Evolutionary conservation across 2,797 vertebrate species (phyloP).

Genomic region (Sebastes aleutianus): DNA sequence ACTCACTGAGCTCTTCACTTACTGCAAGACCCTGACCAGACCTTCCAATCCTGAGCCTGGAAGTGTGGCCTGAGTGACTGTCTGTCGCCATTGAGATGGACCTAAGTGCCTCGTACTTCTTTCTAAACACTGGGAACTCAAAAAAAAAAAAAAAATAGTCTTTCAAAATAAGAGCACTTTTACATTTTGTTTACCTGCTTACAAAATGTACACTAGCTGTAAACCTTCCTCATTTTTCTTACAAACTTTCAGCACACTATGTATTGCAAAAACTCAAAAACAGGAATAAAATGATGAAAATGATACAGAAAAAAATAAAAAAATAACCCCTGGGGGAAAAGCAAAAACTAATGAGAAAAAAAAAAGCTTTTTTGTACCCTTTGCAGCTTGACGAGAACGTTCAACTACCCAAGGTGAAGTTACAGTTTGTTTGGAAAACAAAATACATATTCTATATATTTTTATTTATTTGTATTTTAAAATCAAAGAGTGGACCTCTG

Average conservation of each 20-base stretch:
- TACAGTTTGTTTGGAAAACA: conserved; percentile 40
- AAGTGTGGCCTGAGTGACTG: conserved; percentile 40
- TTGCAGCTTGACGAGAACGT: conserved; percentile 54
- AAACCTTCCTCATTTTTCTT: conserved; percentile 64
- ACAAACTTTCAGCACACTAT: conserved; percentile 46
- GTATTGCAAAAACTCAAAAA: conserved; percentile 39
- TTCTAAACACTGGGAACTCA: conserved; percentile 81
- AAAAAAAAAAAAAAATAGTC: conserved; percentile 36
- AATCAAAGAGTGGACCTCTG: conserved; percentile 61
- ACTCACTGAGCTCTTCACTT: conserved; percentile 10
- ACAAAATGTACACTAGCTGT: conserved; percentile 64
- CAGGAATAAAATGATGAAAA: conserved; percentile 30
- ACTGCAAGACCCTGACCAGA: conserved; percentile 25
- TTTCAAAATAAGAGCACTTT: conserved; percentile 80
- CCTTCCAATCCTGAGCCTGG: conserved; percentile 40
- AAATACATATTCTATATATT: conserved; percentile 66
- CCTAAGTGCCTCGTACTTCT: conserved; percentile 97
- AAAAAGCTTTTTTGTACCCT: conserved; percentile 47
- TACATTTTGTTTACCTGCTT: conserved; percentile 80
- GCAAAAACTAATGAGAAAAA: background rate
- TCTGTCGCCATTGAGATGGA: conserved; percentile 79
- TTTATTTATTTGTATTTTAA: conserved; percentile 65
- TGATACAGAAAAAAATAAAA: conserved; percentile 20
- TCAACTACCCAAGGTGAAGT: conserved; percentile 42
- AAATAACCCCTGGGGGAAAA: background rate